Conservation (phyloP, 1,140 invertebrate species). For the Drosophila bocki region DNA sequence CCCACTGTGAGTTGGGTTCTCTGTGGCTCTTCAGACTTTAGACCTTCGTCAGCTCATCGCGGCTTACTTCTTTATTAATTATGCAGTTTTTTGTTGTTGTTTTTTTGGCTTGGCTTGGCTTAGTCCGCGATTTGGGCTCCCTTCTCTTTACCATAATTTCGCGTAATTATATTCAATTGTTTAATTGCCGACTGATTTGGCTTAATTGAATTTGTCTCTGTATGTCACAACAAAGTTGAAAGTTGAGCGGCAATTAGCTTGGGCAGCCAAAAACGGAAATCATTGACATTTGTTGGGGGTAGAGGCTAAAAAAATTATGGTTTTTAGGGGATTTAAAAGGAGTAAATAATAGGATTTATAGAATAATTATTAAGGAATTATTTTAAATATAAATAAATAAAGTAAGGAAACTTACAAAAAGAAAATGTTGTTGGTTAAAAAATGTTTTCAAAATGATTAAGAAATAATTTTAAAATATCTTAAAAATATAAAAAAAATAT, state of each 20-base stretch:
- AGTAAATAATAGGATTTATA: not conserved
- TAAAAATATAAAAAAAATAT: not conserved
- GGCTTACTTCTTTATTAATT: conserved; percentile 76
- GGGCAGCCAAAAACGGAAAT: not conserved
- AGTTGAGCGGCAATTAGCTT: conserved; percentile 21
- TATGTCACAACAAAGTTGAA: conserved; percentile 42
- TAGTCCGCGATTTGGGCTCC: conserved; percentile 17
- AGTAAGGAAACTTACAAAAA: too few relatives aligned
- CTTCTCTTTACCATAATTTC: conserved; percentile 49
- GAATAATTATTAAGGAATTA: not conserved
- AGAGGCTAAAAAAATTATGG: not conserved
- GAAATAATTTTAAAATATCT: not conserved
- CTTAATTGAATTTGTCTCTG: conserved; percentile 59
- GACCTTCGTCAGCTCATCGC: conserved; percentile 36
- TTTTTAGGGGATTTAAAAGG: not conserved
- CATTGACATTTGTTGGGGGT: not conserved
- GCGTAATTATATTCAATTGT: conserved; percentile 74
- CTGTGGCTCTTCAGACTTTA: conserved; percentile 7
- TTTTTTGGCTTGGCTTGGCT: not conserved
- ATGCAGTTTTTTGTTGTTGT: conserved; percentile 32
- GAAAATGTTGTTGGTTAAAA: not conserved
- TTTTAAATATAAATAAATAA: too few relatives aligned
- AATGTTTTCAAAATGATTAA: not conserved
- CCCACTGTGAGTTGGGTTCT: conserved; percentile 55
- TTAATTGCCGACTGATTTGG: conserved; percentile 69